These are phyloP conservation scores for Reticulitermes speratus DNA, from an alignment of 1,140 invertebrate species.

Conservation along the genomic window DNA sequence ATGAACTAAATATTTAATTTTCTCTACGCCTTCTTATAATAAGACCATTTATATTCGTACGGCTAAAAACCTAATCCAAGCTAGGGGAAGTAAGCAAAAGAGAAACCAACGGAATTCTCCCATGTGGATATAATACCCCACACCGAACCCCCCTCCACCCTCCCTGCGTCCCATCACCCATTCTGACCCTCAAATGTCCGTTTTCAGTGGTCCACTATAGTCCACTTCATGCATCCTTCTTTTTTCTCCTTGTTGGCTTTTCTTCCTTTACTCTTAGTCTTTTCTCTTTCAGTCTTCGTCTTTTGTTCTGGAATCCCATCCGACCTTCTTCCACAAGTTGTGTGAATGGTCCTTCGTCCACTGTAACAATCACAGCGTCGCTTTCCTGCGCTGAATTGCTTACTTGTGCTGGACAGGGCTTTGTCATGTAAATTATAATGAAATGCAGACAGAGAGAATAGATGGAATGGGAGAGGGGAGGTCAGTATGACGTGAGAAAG, in stretches of 20 bases:
- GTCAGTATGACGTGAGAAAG: conserved; percentile 18
- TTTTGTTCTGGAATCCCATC: conserved; percentile 15
- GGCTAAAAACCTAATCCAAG: neutral
- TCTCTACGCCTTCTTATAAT: neutral
- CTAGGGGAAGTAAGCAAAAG: neutral
- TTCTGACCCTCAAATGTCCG: neutral
- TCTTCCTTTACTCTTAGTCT: neutral
- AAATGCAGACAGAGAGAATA: conserved; percentile 2
- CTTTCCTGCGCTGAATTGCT: neutral
- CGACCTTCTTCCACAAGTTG: conserved; percentile 1
- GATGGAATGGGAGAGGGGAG: neutral
- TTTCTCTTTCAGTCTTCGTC: neutral
- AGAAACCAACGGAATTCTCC: neutral
- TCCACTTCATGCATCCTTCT: conserved; percentile 5
- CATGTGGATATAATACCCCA: neutral
- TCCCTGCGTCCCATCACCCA: too few relatives aligned
- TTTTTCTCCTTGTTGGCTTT: neutral
- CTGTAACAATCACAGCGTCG: too few relatives aligned
- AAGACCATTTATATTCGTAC: conserved; percentile 4
- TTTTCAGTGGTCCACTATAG: neutral
- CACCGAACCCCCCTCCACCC: too few relatives aligned
- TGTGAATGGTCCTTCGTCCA: neutral
- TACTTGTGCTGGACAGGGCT: neutral
- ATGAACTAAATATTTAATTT: conserved; percentile 3
- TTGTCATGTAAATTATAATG: conserved; percentile 4